Conservation (phyloP, 2,797 vertebrate genomes). For the Coracias cyanogaster region DNA sequence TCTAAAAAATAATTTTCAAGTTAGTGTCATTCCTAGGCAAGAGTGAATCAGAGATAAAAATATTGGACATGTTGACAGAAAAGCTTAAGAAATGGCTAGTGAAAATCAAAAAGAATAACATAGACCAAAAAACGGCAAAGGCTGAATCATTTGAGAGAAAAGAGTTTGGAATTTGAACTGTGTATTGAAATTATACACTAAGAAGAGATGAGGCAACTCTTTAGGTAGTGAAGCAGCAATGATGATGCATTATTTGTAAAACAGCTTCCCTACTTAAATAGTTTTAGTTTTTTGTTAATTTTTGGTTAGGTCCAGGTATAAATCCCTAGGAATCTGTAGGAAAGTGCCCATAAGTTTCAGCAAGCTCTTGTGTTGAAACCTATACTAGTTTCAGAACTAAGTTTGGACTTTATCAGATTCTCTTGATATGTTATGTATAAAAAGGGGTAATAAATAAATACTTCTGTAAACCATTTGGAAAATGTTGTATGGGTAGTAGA, state of each 20-base stretch:
- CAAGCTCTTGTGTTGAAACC: neutral
- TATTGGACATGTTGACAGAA: neutral
- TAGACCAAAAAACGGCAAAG: neutral
- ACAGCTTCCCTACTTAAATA: neutral
- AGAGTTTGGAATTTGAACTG: neutral
- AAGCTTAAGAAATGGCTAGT: neutral
- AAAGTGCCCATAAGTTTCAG: neutral
- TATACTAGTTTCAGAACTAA: neutral
- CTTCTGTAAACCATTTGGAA: neutral
- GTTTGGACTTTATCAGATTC: neutral
- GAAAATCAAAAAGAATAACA: neutral
- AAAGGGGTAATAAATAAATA: neutral
- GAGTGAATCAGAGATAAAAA: neutral
- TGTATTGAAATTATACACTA: neutral
- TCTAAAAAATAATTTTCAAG: neutral
- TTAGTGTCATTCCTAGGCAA: neutral
- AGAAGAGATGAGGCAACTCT: neutral
- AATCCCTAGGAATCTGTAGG: neutral
- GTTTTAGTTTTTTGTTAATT: neutral
- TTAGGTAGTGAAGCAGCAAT: neutral
- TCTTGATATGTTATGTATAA: neutral
- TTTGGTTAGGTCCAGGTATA: neutral
- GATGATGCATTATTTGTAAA: neutral
- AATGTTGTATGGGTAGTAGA: neutral
- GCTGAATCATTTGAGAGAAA: neutral